phyloP scores from a whole-genome alignment of 2,888 invertebrate genomes.

The Diplazon laetatorius region DNA sequence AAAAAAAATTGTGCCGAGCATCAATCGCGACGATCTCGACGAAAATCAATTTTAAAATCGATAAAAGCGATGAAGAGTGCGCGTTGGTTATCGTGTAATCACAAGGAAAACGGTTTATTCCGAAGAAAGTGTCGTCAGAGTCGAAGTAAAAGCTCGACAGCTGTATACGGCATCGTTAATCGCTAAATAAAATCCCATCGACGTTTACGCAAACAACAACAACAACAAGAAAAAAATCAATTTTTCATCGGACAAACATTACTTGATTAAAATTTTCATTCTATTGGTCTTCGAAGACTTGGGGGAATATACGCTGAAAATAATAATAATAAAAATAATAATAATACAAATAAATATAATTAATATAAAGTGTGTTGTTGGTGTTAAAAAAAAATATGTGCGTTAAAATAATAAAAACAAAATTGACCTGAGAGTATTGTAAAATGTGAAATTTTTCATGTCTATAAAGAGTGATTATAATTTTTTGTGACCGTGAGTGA shows the following conservation, averaged over 20 bases:
- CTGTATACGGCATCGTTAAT: neutral
- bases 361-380: neutral
- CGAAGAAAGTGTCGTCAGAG: neutral
- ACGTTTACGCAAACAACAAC: neutral
- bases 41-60: neutral
- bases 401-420: neutral
- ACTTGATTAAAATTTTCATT: neutral
- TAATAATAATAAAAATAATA: slow-evolving; percentile 17
- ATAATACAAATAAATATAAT: slow-evolving; percentile 1
- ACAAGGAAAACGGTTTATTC: neutral
- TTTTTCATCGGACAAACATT: neutral
- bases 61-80: slow-evolving; percentile 8
- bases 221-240: neutral
- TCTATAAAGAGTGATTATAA: slow-evolving; percentile 10
- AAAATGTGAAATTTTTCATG: too few relatives aligned
- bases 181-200: neutral
- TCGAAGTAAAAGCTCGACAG: too few relatives aligned
- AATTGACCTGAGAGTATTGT: too few relatives aligned
- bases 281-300: slow-evolving; percentile 19
- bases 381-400: slow-evolving; percentile 5
- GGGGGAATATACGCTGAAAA: slow-evolving; percentile 44
- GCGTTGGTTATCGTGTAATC: too few relatives aligned
- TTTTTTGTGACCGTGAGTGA: slow-evolving; percentile 1
- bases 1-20: slow-evolving; percentile 3
- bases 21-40: neutral